phyloP scores from a whole-genome alignment of 2,113 vertebrate genomes.

The Sceloporus tristichus region DNA sequence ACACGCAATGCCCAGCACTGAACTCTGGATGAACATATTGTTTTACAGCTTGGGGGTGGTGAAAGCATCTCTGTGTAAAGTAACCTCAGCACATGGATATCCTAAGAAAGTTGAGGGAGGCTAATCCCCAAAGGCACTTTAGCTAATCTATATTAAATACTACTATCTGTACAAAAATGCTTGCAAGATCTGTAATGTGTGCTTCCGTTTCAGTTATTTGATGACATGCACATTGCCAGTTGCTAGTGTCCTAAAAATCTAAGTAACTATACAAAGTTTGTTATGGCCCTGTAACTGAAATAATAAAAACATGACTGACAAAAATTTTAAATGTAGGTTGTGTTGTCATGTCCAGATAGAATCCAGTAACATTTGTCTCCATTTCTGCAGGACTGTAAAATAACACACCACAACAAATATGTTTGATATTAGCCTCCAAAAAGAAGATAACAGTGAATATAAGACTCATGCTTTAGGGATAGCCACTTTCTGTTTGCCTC shows the following conservation, averaged over 20 bases:
- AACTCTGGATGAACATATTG: conserved; percentile 43
- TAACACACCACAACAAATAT: neutral
- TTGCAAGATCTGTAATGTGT: conserved; percentile 20
- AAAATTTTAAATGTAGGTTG: neutral
- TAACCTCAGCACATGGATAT: conserved; percentile 19
- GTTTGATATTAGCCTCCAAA: neutral
- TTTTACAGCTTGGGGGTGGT: neutral
- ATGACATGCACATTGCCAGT: neutral
- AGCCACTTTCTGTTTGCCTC: neutral
- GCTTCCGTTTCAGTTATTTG: conserved; percentile 26
- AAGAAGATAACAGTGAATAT: neutral
- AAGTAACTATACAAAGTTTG: neutral
- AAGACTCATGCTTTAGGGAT: neutral
- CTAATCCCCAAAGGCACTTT: neutral
- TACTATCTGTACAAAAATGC: neutral
- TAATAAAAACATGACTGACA: neutral
- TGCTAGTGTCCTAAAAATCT: neutral
- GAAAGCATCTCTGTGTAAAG: neutral
- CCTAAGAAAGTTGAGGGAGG: conserved; percentile 6
- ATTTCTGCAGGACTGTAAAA: neutral
- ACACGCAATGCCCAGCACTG: neutral
- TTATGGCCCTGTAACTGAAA: neutral
- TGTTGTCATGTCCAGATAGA: neutral
- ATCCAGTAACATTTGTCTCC: neutral
- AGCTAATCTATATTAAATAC: conserved; percentile 41